These are phyloP conservation scores for Miltochrista miniata DNA, from an alignment of 2,888 invertebrate genomes.

Conservation along the genomic window DNA sequence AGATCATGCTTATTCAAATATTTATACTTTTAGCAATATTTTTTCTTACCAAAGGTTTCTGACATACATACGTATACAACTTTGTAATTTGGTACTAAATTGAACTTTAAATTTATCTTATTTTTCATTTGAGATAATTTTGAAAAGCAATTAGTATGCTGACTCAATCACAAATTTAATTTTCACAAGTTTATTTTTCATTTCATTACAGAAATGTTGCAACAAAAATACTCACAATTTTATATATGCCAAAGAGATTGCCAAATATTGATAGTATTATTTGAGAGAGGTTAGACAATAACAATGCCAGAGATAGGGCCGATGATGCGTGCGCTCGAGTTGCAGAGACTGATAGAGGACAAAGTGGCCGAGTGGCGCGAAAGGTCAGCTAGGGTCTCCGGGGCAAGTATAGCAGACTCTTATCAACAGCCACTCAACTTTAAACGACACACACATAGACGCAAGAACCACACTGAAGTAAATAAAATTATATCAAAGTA, in stretches of 20 bases:
- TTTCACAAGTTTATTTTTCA: neutral
- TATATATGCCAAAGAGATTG: slow-evolving; percentile 32
- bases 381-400: slow-evolving; percentile 78
- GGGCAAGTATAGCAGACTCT: slow-evolving; percentile 74
- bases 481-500: slow-evolving; percentile 82
- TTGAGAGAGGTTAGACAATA: slow-evolving; percentile 23
- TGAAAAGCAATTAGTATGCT: too few species aligned
- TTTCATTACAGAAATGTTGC: slow-evolving; percentile 31
- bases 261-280: slow-evolving; percentile 34
- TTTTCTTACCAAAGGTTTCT: too few species aligned
- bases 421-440: slow-evolving; percentile 81
- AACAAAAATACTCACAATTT: slow-evolving; percentile 19
- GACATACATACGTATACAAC: too few species aligned
- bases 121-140: too few species aligned
- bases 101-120: too few species aligned
- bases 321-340: slow-evolving; percentile 78
- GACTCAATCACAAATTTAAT: too few species aligned
- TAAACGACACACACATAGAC: slow-evolving; percentile 77
- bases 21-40: too few species aligned
- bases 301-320: slow-evolving; percentile 79
- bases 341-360: slow-evolving; percentile 79
- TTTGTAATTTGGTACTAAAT: too few species aligned
- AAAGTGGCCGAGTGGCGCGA: slow-evolving; percentile 81
- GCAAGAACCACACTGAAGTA: slow-evolving; percentile 81
- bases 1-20: too few species aligned